These are phyloP conservation scores for Otus sunia DNA, from an alignment of 2,113 vertebrate species.

Conservation along the genomic window DNA sequence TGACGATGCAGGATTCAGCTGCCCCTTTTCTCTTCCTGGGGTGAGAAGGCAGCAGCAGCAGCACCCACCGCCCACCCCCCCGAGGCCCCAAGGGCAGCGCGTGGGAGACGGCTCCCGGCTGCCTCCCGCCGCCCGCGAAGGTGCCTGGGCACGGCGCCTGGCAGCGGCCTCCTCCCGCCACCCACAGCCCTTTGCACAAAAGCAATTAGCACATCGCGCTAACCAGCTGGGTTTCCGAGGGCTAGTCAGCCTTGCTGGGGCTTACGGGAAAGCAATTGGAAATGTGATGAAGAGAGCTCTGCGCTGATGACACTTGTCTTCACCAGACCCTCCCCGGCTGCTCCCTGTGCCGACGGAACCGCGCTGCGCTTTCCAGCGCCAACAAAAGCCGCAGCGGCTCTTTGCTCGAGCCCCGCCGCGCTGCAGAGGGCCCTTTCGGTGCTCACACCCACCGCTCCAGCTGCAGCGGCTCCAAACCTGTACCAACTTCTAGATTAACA, in stretches of 20 bases:
- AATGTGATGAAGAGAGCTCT: not conserved
- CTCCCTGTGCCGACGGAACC: not conserved
- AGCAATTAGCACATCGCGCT: not conserved
- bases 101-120: not conserved
- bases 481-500: not conserved
- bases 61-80: not conserved
- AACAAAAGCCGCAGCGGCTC: not conserved
- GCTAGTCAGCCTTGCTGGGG: not conserved
- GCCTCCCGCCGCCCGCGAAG: rapidly evolving
- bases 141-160: not conserved
- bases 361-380: not conserved
- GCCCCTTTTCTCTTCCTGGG: not conserved
- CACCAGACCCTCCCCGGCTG: not conserved
- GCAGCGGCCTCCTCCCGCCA: not conserved
- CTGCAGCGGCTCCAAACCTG: not conserved
- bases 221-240: constrained; percentile 23
- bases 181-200: not conserved
- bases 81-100: not conserved
- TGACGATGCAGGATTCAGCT: rapidly evolving
- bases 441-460: not conserved
- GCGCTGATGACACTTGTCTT: not conserved
- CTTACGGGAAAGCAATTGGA: not conserved
- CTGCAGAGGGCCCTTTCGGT: not conserved
- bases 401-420: not conserved
- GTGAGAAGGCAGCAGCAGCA: not conserved